Conservation (phyloP, 2,113 vertebrate species). For the Dendropsophus ebraccatus region DNA sequence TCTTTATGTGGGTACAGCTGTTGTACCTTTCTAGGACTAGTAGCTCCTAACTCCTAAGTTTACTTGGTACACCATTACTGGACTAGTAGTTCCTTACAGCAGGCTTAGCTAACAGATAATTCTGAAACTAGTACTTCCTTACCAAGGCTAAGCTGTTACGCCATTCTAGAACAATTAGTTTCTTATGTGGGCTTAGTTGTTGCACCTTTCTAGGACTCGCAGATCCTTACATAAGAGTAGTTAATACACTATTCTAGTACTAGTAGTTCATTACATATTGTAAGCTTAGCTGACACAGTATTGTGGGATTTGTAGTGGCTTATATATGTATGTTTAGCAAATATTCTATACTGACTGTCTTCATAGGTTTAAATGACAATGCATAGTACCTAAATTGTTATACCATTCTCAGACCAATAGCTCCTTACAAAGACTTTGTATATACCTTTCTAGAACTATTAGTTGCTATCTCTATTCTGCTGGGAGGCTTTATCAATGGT, state of each 20-base stretch:
- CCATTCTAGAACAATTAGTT: neutral
- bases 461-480: neutral
- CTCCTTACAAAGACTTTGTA: no score
- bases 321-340: neutral
- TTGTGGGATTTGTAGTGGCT: neutral
- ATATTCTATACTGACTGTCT: no score
- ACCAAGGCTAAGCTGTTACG: neutral
- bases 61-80: neutral
- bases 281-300: neutral
- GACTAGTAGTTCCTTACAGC: neutral
- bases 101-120: neutral
- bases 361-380: no score
- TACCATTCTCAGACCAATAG: neutral
- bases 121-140: neutral
- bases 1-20: neutral
- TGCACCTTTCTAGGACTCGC: neutral
- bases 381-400: neutral
- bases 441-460: no score
- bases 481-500: neutral
- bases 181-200: neutral
- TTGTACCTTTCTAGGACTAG: neutral
- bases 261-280: neutral
- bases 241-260: neutral
- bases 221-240: neutral
- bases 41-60: neutral